Evolutionary conservation across 2,797 vertebrate species (phyloP), one percentile per base, ranked within the genome.

Genomic region (Acipenser ruthenus): DNA sequence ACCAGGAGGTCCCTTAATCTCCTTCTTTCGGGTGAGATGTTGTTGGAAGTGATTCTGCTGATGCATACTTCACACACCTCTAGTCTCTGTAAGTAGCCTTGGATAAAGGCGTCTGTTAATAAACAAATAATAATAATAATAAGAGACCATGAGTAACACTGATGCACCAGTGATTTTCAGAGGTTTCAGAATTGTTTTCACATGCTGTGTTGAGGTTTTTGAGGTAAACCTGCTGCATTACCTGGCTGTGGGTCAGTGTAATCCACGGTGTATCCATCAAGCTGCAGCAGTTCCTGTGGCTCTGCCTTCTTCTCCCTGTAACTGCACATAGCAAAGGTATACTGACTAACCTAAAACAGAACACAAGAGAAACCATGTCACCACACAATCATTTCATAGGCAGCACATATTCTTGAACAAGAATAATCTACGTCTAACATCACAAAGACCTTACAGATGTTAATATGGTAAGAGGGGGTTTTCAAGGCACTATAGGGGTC

Each of bases 261-360:
- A 75, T 99, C 96, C 87, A 99, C 96, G 12, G 96, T 98, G 88
- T 97, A 99, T 73, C 96, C 96, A 3, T 98, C 96, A 62, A 98
- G 84, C 47, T 97, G 96, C 6, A 99, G 91, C 65, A 99, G 92
- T 74, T 99, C 96, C 79, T 98, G 94, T 10, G 96, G 96, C 73
- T 99, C 96, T 0, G 94, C 93, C 76, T 99, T 99, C 86, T 98
- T 98, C 84, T 99, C 96, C 76, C 96, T 90, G 82, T 98, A 98
- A 88, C 95, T 99, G 89, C 94, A 97, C 96, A 99, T 99, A 78
- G 96, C 96, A 79, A 99, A 99, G 6, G 95, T 97, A 80, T 98
- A 98, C 81, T 98, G 96, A 85, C 96, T 98, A 80, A 98, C 96
- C 96, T 98, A 83, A 50, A 72, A 78, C 69, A 72, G 4, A 79